These are phyloP conservation scores for Hypotaenidia okinawae DNA, from an alignment of 2,797 vertebrate genomes.

Conservation along the genomic window DNA sequence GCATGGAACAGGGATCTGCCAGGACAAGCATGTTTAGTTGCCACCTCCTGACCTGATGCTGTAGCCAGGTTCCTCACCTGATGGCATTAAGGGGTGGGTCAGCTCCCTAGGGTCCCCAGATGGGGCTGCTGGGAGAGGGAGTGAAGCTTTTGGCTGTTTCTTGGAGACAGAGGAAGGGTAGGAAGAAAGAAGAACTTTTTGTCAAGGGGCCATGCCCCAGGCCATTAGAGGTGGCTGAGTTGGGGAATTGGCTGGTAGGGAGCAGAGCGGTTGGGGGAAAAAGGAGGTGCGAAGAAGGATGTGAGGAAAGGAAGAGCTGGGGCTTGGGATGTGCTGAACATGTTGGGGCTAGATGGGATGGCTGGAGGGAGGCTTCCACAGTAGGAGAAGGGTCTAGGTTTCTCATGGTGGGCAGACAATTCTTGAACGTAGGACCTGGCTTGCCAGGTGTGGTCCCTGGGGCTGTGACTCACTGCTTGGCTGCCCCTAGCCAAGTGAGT, in stretches of 20 bases:
- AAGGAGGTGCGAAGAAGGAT: background rate
- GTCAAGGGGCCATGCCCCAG: background rate
- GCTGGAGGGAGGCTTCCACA: background rate
- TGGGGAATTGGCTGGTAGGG: background rate
- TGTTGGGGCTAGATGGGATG: background rate
- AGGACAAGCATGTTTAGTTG: background rate
- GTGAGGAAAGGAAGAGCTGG: background rate
- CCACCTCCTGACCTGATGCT: background rate
- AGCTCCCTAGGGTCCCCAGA: background rate
- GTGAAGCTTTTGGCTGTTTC: background rate
- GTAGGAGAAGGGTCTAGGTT: background rate
- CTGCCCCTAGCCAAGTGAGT: background rate
- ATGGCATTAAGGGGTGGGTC: background rate
- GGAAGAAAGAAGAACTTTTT: background rate
- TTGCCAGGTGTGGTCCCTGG: background rate
- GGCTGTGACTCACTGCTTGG: background rate
- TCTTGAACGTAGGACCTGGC: background rate
- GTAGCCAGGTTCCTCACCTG: background rate
- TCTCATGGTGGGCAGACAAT: background rate
- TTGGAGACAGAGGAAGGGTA: background rate
- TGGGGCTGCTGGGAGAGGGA: background rate
- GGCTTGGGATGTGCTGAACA: background rate
- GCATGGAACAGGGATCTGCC: background rate
- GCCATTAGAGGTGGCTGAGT: background rate
- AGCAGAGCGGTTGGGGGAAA: background rate